These are phyloP conservation scores for Hyla sarda DNA, from an alignment of 2,113 vertebrate genomes.

Conservation along the genomic window DNA sequence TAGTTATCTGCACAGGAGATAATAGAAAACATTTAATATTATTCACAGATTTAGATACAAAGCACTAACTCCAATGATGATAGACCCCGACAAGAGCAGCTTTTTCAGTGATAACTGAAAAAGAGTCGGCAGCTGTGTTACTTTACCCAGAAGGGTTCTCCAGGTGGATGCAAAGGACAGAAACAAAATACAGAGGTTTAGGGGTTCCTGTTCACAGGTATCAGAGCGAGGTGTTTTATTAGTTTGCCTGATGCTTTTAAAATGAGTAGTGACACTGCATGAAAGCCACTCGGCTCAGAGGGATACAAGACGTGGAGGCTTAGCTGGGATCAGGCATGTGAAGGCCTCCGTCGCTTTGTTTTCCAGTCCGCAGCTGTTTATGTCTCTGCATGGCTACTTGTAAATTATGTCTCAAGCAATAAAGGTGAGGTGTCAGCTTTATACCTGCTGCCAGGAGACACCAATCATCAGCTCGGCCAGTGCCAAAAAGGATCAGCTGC, in stretches of 20 bases:
- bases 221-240: conserved; percentile 52
- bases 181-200: not conserved
- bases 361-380: conserved; percentile 48
- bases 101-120: not conserved
- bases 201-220: conserved; percentile 17
- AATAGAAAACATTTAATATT: too few relatives aligned
- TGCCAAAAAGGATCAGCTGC: conserved; percentile 29
- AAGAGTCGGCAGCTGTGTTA: not conserved
- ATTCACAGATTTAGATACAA: too few relatives aligned
- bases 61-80: too few relatives aligned
- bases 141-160: not conserved
- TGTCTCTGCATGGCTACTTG: conserved; percentile 47
- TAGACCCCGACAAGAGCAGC: not conserved
- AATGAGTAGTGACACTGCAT: conserved; percentile 48
- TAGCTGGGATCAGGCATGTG: conserved; percentile 3
- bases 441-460: conserved; percentile 43
- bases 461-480: not conserved
- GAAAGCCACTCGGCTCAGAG: conserved; percentile 4
- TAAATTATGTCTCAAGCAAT: conserved; percentile 53
- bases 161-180: conserved; percentile 21
- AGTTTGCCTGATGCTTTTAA: conserved; percentile 49
- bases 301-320: conserved; percentile 34
- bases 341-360: not conserved
- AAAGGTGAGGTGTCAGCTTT: conserved; percentile 50
- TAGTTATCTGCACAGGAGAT: too few relatives aligned